phyloP scores from a whole-genome alignment of 2,113 vertebrate genomes.

The Anthoscopus minutus region DNA sequence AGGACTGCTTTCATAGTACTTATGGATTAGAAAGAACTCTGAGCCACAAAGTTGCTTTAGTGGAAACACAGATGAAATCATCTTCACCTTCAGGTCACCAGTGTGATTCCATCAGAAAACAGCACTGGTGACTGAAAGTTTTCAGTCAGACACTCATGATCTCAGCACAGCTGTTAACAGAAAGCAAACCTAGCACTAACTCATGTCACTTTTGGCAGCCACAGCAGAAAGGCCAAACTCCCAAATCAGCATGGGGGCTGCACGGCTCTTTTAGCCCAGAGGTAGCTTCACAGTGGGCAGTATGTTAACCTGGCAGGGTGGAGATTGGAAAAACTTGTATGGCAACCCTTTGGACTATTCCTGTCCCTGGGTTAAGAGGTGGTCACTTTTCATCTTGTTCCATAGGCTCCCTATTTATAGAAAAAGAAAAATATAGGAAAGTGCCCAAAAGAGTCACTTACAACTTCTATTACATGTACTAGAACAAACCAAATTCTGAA shows the following conservation, averaged over 20 bases:
- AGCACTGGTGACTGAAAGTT: constrained; percentile 45
- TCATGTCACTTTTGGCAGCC: constrained; percentile 48
- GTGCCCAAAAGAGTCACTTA: background rate
- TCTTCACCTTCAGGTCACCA: constrained; percentile 47
- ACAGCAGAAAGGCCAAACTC: constrained; percentile 40
- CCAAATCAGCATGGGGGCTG: constrained; percentile 36
- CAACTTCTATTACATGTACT: background rate
- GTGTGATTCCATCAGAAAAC: constrained; percentile 38
- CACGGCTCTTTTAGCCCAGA: constrained; percentile 18
- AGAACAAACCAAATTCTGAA: background rate
- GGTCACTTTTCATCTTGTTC: background rate
- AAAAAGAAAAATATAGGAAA: background rate
- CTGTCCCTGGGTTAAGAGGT: background rate
- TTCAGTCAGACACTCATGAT: constrained; percentile 1
- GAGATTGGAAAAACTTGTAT: constrained; percentile 12
- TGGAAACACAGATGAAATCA: constrained; percentile 48
- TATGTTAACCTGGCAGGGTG: background rate
- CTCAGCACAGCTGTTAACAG: constrained; percentile 54
- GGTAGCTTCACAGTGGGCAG: background rate
- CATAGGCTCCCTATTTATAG: background rate
- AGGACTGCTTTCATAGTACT: background rate
- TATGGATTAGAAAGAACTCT: background rate
- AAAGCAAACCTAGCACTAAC: constrained; percentile 56
- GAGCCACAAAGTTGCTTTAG: background rate
- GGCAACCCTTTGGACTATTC: background rate